Evolutionary conservation across 2,113 vertebrate genomes (phyloP).

Genomic region (Dissostichus mawsoni): DNA sequence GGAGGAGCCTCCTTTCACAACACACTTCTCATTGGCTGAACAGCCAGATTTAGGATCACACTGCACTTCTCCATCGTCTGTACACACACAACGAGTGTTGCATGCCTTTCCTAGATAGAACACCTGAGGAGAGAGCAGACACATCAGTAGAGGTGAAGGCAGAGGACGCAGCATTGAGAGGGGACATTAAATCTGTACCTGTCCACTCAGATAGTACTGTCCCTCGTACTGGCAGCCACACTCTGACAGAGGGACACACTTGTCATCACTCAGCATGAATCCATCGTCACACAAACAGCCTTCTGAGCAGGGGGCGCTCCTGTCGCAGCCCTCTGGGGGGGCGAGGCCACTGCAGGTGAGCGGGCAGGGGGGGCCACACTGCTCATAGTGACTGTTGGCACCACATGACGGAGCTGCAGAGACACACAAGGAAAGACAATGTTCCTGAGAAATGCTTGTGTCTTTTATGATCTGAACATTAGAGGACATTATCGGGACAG

Average conservation of each 20-base stretch:
- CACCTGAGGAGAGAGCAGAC: slow-evolving; percentile 16
- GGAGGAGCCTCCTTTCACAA: background rate
- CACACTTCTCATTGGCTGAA: slow-evolving; percentile 25
- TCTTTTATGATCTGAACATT: background rate
- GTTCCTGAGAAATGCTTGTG: background rate
- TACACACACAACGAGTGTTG: slow-evolving; percentile 32
- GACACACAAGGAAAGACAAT: background rate
- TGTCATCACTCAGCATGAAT: slow-evolving; percentile 36
- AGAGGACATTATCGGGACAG: background rate
- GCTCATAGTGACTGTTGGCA: slow-evolving; percentile 41
- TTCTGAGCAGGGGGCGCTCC: slow-evolving; percentile 6
- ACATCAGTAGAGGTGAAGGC: background rate
- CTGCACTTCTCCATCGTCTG: background rate
- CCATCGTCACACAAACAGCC: slow-evolving; percentile 47
- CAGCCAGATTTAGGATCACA: slow-evolving; percentile 18
- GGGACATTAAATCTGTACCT: slow-evolving; percentile 13
- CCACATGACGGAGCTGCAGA: slow-evolving; percentile 23
- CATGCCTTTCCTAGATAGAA: slow-evolving; percentile 32
- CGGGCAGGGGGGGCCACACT: slow-evolving; percentile 32
- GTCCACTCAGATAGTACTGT: slow-evolving; percentile 26
- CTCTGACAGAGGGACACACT: slow-evolving; percentile 41
- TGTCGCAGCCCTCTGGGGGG: slow-evolving; percentile 14
- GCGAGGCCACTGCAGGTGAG: slow-evolving; percentile 16
- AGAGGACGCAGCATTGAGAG: background rate
- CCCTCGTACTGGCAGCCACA: slow-evolving; percentile 42